These are phyloP conservation scores for Campoplex nolae DNA, from an alignment of 2,888 invertebrate genomes.

Conservation along the genomic window DNA sequence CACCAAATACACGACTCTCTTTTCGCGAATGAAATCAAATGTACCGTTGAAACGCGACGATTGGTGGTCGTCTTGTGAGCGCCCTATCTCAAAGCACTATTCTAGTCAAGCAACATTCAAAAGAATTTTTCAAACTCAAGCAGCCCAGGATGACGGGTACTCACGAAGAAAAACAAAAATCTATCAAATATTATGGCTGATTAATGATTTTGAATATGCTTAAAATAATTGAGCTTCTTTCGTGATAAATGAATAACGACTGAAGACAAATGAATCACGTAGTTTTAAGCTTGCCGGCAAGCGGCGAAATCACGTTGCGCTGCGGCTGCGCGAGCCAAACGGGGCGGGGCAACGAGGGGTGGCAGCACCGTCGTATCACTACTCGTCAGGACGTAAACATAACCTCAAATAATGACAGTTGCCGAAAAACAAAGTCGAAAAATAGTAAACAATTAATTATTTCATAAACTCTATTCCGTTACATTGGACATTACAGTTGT, in stretches of 20 bases:
- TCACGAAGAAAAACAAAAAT: conserved; percentile 1
- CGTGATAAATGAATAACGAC: conserved; percentile 16
- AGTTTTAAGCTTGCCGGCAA: conserved; percentile 39
- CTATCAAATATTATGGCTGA: conserved; percentile 22
- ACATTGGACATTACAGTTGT: not conserved
- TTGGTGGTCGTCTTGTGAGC: conserved; percentile 71
- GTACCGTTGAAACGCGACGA: conserved; percentile 73
- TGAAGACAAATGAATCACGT: conserved; percentile 52
- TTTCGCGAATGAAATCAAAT: conserved; percentile 79
- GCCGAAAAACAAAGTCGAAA: conserved; percentile 10
- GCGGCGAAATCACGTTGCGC: not conserved
- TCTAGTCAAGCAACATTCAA: conserved; percentile 71
- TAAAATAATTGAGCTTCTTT: conserved; percentile 35
- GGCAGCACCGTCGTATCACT: conserved; percentile 28
- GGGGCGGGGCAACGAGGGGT: not conserved
- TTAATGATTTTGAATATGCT: conserved; percentile 32
- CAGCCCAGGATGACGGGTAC: not conserved
- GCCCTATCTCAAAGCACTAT: conserved; percentile 62
- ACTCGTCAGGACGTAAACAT: conserved; percentile 39
- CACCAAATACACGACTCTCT: conserved; percentile 74
- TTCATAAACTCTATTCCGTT: not conserved
- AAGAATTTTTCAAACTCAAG: conserved; percentile 20
- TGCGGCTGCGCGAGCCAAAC: not conserved
- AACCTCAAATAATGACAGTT: conserved; percentile 65
- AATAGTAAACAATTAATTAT: conserved; percentile 19